phyloP scores from a whole-genome alignment of 1,140 invertebrate species.

The Ooceraea biroi region DNA sequence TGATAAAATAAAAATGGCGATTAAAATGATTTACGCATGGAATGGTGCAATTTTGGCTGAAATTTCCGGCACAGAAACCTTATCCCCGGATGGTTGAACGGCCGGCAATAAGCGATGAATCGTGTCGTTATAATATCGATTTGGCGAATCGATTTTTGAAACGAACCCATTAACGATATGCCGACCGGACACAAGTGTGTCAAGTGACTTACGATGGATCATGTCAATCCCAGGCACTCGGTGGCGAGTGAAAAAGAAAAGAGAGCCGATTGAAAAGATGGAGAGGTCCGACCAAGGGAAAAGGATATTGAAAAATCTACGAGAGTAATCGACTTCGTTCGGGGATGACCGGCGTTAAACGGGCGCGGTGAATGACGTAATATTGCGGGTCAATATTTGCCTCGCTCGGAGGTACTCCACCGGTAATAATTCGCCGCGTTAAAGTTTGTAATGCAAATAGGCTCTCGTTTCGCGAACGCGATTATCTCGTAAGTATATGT shows the following conservation, averaged over 20 bases:
- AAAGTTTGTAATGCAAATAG: constrained; percentile 51
- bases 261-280: constrained; percentile 20
- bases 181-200: constrained; percentile 16
- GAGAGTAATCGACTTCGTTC: constrained; percentile 45
- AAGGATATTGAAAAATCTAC: constrained; percentile 35
- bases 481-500: constrained; percentile 29
- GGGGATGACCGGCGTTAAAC: constrained; percentile 13
- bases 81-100: too few relatives aligned
- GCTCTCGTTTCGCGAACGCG: constrained; percentile 9
- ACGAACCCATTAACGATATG: constrained; percentile 38
- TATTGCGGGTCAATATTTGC: constrained; percentile 51
- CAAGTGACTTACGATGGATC: constrained; percentile 48
- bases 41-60: too few relatives aligned
- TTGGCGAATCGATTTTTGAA: constrained; percentile 46
- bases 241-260: background rate
- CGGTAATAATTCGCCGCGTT: constrained; percentile 37
- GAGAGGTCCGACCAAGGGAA: background rate
- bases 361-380: constrained; percentile 32
- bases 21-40: too few relatives aligned
- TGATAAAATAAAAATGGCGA: too few relatives aligned
- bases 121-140: constrained; percentile 18
- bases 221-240: constrained; percentile 38
- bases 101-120: constrained; percentile 5
- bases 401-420: background rate
- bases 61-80: too few relatives aligned